Evolutionary conservation across 1,140 invertebrate species (phyloP).

Genomic region (Solen grandis): DNA sequence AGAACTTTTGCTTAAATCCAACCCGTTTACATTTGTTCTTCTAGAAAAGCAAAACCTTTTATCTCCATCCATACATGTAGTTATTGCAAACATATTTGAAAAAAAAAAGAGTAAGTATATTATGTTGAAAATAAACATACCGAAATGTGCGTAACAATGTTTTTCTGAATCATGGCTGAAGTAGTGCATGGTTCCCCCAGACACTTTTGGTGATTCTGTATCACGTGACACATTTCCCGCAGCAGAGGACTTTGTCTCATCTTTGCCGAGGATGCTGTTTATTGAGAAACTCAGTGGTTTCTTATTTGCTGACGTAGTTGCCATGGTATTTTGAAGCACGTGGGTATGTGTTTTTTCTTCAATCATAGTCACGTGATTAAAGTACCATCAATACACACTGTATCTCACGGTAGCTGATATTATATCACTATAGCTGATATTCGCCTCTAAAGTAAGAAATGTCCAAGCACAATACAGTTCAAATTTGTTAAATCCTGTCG

Average conservation of each 20-base stretch:
- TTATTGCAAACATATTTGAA: background rate
- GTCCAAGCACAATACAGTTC: background rate
- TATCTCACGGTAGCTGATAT: background rate
- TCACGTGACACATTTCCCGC: background rate
- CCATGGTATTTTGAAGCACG: background rate
- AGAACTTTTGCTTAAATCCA: background rate
- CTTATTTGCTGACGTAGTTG: background rate
- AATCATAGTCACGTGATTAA: background rate
- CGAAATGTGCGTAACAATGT: constrained; percentile 11
- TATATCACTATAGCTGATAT: background rate
- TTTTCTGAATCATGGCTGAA: constrained; percentile 8
- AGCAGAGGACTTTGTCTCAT: constrained; percentile 22
- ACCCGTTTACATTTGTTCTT: background rate
- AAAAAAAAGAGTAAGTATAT: background rate
- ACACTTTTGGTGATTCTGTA: background rate
- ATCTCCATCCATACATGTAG: background rate
- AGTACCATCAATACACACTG: background rate
- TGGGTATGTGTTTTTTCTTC: background rate
- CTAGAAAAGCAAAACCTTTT: background rate
- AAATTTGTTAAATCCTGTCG: no score
- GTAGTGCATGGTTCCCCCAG: constrained; percentile 18
- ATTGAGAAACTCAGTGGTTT: constrained; percentile 46
- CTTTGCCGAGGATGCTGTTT: constrained; percentile 37
- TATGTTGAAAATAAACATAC: background rate
- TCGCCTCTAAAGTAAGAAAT: background rate